Base-by-base conservation (phyloP, 1,140 invertebrate genomes). In the Lordiphosa mommai region DNA sequence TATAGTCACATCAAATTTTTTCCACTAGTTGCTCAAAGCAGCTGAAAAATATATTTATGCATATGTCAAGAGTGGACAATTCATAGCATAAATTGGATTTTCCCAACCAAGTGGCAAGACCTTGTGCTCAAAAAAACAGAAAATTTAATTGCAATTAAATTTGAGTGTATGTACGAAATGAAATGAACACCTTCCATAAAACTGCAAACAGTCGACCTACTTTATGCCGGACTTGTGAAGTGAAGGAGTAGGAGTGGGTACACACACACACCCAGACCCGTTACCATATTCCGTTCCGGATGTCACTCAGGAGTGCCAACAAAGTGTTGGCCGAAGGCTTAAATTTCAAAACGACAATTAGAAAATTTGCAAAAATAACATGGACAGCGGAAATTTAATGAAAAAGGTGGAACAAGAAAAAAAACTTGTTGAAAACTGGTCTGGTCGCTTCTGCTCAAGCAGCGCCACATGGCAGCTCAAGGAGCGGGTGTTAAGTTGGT, bases 401-500 rank as follows among this genome's bases (percentile, higher is more conserved):
- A 84, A 72, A 84, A 63, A 46, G n/a, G 61, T 38, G 23, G 36
- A 50, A 46, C 48, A 30, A 14, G 16, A 17, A 58, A 67, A 68
- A 50, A 40, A 43, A 33, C 32, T 20, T 33, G 32, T 6, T 13
- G 32, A 48, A 48, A 20, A 33, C 5, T 65, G 61, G 60, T 50
- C 50, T 13, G 41, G 59, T 55, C 43, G 50, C 41, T 13, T 50
- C 51, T 43, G 43, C 43, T n/a, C n/a, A n/a, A n/a, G n/a, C n/a
- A n/a, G n/a, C n/a, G 20, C 34, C 34, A 36, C 37, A 33, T 52
- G 51, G 51, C 38, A 32, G 12, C 27, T 43, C 20, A 55, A 34
- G 52, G 51, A 72, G 72, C 84, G 84, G 84, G 84, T 87, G 84
- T 87, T 87, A 87, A 87, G 70, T 79, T 87, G 84, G 72, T 87